Conservation (phyloP, 2,797 vertebrate species). For the Neosalanx taihuensis region DNA sequence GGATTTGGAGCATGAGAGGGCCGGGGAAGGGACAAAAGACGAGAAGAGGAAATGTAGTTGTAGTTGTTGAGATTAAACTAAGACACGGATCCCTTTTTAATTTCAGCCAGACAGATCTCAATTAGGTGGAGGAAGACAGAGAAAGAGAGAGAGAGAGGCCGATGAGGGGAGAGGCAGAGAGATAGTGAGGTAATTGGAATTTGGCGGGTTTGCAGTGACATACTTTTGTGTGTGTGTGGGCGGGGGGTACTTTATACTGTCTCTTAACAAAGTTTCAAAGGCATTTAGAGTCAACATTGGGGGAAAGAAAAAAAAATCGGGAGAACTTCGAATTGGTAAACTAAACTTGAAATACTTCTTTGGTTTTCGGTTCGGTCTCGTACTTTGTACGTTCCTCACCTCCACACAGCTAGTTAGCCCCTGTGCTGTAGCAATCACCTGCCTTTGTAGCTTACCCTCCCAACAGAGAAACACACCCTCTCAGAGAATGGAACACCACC, state of each 20-base stretch:
- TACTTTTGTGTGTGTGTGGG: no score
- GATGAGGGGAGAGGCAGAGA: neutral
- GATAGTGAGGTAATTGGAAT: neutral
- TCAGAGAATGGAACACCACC: slow-evolving; percentile 50
- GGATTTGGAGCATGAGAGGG: neutral
- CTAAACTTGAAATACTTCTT: neutral
- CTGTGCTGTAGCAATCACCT: slow-evolving; percentile 65
- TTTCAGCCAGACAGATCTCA: neutral
- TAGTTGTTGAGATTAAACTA: neutral
- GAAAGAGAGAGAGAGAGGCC: neutral
- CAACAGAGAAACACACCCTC: slow-evolving; percentile 64
- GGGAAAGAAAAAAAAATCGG: no score
- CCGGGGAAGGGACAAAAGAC: neutral
- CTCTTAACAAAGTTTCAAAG: no score
- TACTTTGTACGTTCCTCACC: neutral
- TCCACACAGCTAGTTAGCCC: slow-evolving; percentile 33
- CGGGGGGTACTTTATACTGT: no score
- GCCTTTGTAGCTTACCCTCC: slow-evolving; percentile 58
- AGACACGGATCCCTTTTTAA: neutral
- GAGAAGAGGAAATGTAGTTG: neutral
- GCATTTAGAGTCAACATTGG: no score
- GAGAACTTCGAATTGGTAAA: no score
- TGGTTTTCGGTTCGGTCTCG: neutral
- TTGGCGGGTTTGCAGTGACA: no score
- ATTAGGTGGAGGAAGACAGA: neutral